These are phyloP conservation scores for Pagetopsis macropterus DNA, from an alignment of 2,797 vertebrate genomes.

Conservation along the genomic window DNA sequence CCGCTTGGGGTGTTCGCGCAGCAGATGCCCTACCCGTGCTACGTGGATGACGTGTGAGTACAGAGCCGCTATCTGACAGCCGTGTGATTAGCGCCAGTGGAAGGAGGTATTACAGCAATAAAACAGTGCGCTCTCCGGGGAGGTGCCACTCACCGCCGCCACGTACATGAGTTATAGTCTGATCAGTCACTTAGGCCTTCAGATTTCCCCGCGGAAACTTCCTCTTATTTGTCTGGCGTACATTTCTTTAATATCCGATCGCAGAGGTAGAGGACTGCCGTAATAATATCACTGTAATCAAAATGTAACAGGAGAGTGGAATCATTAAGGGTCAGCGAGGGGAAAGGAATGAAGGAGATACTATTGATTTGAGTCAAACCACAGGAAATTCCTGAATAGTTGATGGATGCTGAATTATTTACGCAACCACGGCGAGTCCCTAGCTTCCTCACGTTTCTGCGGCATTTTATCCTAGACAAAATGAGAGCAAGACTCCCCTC, in stretches of 20 bases:
- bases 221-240: conserved; percentile 35
- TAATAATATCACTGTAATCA: conserved; percentile 21
- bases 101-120: conserved; percentile 38
- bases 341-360: conserved; percentile 25
- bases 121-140: conserved; percentile 35
- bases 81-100: conserved; percentile 45
- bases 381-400: conserved; percentile 65
- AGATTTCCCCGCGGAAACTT: conserved; percentile 59
- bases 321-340: conserved; percentile 27
- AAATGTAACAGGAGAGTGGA: conserved; percentile 32
- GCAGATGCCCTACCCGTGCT: conserved; percentile 98
- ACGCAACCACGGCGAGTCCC: conserved; percentile 39
- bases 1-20: conserved; percentile 92
- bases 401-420: conserved; percentile 71
- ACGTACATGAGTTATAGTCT: conserved; percentile 39
- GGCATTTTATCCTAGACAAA: conserved; percentile 34
- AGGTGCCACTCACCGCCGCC: conserved; percentile 48
- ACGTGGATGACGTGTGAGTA: conserved; percentile 93
- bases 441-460: conserved; percentile 47
- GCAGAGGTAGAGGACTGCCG: not conserved
- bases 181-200: conserved; percentile 47
- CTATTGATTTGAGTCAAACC: conserved; percentile 70
- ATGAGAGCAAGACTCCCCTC: not conserved
- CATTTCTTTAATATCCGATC: conserved; percentile 35
- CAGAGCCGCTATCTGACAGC: conserved; percentile 29